These are phyloP conservation scores for Cephus pulcher DNA, from an alignment of 2,888 invertebrate genomes.

Conservation along the genomic window DNA sequence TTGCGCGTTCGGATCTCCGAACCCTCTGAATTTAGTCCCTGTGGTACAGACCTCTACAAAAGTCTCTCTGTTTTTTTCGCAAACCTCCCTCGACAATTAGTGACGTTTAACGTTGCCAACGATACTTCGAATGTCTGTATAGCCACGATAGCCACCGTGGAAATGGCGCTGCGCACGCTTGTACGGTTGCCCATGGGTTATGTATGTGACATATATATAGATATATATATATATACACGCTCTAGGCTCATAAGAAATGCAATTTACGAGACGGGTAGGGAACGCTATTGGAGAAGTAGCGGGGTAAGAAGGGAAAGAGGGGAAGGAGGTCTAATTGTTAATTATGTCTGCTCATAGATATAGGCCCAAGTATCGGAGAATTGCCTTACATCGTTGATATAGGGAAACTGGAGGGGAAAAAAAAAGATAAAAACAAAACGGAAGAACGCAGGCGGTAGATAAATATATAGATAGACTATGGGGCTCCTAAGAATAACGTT, in stretches of 20 bases:
- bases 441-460: not conserved
- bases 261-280: conserved; percentile 22
- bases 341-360: conserved; percentile 24
- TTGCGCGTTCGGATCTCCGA: not conserved
- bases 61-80: not conserved
- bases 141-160: not conserved
- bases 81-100: not conserved
- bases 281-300: not conserved
- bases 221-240: not conserved
- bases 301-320: conserved; percentile 8
- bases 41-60: not conserved
- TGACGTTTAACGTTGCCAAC: not conserved
- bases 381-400: not conserved
- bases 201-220: not conserved
- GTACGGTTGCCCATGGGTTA: not conserved
- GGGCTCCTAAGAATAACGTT: not conserved
- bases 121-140: not conserved
- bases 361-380: conserved; percentile 1
- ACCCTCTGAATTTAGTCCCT: not conserved
- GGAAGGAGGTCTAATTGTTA: conserved; percentile 32
- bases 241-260: conserved; percentile 19
- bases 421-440: conserved; percentile 3
- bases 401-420: not conserved
- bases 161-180: not conserved
- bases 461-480: not conserved